Base-by-base conservation (phyloP, 2,888 invertebrate genomes). In the Elmis aenea region DNA sequence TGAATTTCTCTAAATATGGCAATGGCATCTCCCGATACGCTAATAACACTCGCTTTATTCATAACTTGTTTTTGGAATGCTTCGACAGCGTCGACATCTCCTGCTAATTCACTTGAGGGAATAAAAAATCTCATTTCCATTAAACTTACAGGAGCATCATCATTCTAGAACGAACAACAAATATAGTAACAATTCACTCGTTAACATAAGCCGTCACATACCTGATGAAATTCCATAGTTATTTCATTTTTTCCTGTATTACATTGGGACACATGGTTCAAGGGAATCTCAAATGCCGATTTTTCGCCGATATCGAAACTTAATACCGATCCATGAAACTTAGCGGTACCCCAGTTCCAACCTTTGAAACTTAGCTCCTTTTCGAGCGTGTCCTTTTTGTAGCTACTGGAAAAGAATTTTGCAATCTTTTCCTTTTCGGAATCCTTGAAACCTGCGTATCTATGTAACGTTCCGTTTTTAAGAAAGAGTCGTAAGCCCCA, bases 261-360 rank as follows among this genome's bases (percentile, higher is more conserved):
- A 57, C 95, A 93, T 57, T 96, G 94, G 1, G 94, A 94, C 0
- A 99, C 97, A 74, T 97, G 85, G 51, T 85, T 85, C 21, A 99
- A 66, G 0, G 99, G 99, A 49, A 99, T 85, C 69, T 99, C 99
- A 72, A 99, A 97, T 0, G 91, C 90, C 8, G 88, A 84, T 51
- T 83, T 79, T 15, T 76, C 74, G 2, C 86, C 87, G 23, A 91
- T 82, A 62, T 92, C 90, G 59, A 88, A 92, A 59, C 83, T 86
- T 1, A 92, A 68, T 1, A 87, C 81, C 0, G 89, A 83, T 2
- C 92, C 97, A 54, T 82, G 83, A 62, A 99, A 97, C 54, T 89
- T 87, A 0, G 93, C 92, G 0, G 89, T 87, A 14, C 99, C 99
- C 93, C 97, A 99, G 68, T 99, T 99, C 97, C 97, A 99, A 1